A percentile compares a stretch with the other conserved stretches of the same genome.
These are phyloP conservation scores for Celastrina argiolus DNA, from an alignment of 2,888 invertebrate genomes.

Conservation along the genomic window DNA sequence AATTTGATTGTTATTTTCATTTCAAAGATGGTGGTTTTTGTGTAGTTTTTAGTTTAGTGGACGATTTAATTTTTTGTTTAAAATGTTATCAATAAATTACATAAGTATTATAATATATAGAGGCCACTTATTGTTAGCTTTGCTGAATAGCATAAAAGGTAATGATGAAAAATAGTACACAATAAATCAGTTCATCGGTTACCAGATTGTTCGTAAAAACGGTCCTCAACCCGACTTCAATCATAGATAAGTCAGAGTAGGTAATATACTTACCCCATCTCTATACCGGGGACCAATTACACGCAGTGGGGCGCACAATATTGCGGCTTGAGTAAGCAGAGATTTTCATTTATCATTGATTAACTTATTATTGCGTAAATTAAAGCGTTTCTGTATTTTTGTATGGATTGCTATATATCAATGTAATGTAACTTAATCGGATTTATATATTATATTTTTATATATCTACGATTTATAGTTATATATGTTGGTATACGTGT, in stretches of 20 bases:
- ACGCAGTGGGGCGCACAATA: conserved; percentile 3
- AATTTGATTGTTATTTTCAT: too few species aligned
- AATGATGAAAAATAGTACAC: neutral
- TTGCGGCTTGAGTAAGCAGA: neutral
- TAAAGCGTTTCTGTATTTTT: too few species aligned
- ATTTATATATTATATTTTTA: too few species aligned
- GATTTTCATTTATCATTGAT: neutral
- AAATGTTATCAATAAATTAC: too few species aligned
- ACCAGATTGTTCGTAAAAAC: neutral
- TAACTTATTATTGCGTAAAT: neutral
- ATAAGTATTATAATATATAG: neutral
- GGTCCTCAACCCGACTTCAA: neutral
- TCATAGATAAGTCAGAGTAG: conserved; percentile 1
- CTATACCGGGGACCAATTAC: neutral
- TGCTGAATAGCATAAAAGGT: neutral
- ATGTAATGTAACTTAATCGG: too few species aligned
- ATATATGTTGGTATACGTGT: too few species aligned
- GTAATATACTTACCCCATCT: neutral
- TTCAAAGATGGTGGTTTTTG: too few species aligned
- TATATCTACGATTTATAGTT: too few species aligned
- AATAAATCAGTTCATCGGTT: neutral
- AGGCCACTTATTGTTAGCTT: neutral
- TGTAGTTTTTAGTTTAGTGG: too few species aligned
- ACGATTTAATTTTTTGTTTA: too few species aligned
- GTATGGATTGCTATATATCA: too few species aligned